Evolutionary conservation across 1,140 invertebrate species (phyloP).

Genomic region (Drosophila serrata): DNA sequence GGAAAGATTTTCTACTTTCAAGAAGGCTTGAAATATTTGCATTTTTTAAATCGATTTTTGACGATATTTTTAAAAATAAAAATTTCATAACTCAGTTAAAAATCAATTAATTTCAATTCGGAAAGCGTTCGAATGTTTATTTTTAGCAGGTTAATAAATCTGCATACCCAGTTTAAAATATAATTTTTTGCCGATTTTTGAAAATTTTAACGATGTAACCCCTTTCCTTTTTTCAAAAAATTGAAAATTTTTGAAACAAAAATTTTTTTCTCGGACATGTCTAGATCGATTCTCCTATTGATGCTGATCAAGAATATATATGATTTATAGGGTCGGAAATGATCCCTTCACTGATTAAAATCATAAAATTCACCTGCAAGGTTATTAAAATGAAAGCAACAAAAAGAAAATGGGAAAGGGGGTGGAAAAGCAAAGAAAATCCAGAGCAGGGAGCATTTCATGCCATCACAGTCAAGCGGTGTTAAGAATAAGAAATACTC

Average conservation of each 20-base stretch:
- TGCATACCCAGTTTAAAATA: background rate
- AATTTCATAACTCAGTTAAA: background rate
- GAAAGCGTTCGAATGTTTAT: background rate
- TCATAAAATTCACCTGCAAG: background rate
- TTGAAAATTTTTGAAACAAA: background rate
- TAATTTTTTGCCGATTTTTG: background rate
- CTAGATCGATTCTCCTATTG: background rate
- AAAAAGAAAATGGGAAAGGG: background rate
- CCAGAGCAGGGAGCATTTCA: slow-evolving; percentile 6
- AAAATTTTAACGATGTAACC: background rate
- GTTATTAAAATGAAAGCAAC: slow-evolving; percentile 2
- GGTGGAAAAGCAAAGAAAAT: background rate
- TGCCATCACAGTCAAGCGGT: slow-evolving; percentile 26
- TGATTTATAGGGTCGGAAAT: background rate
- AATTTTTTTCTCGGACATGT: background rate
- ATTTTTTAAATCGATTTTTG: background rate
- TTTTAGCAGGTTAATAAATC: background rate
- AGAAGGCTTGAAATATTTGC: too few species aligned
- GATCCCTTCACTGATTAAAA: background rate
- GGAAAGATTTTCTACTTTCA: background rate
- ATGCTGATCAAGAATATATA: background rate
- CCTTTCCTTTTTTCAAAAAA: background rate
- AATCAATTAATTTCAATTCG: background rate
- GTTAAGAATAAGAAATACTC: slow-evolving; percentile 19
- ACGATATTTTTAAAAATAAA: background rate